Evolutionary conservation across 2,888 invertebrate genomes (phyloP).

Genomic region (Chalcosyrphus nemorum): DNA sequence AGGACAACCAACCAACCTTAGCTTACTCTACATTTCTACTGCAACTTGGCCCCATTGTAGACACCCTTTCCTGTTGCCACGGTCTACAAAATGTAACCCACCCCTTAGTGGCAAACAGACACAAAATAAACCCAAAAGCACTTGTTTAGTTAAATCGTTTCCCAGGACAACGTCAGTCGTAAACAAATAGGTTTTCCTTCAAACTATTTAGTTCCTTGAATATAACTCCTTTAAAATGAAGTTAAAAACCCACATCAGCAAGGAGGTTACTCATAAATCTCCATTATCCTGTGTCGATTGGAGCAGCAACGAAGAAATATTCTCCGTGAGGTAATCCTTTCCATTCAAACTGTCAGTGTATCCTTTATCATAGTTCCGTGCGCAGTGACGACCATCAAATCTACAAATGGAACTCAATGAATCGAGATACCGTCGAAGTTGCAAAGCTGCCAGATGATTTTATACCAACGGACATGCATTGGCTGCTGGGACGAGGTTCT

Average conservation of each 20-base stretch:
- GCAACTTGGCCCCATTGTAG: too few relatives aligned
- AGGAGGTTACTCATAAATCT: slow-evolving; percentile 88
- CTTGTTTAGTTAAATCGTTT: slow-evolving; percentile 3
- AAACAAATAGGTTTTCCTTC: slow-evolving; percentile 30
- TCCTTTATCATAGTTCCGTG: background rate
- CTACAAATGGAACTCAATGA: slow-evolving; percentile 93
- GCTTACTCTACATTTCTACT: too few relatives aligned
- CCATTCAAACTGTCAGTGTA: background rate
- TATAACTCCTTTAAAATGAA: slow-evolving; percentile 84
- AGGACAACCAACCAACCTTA: too few relatives aligned
- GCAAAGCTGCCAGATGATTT: slow-evolving; percentile 92
- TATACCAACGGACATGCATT: slow-evolving; percentile 95
- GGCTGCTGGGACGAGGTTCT: slow-evolving; percentile 84
- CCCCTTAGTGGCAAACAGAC: background rate
- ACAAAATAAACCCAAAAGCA: background rate
- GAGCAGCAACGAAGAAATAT: slow-evolving; percentile 96
- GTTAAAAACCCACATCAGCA: slow-evolving; percentile 90
- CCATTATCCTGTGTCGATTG: slow-evolving; percentile 96
- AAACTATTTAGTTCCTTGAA: slow-evolving; percentile 15
- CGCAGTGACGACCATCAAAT: slow-evolving; percentile 95
- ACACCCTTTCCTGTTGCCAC: too few relatives aligned
- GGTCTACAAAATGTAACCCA: background rate
- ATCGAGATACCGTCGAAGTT: slow-evolving; percentile 89
- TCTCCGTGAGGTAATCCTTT: slow-evolving; percentile 90
- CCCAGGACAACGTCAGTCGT: slow-evolving; percentile 25